These are phyloP conservation scores for Ptilodon capucinus DNA, from an alignment of 2,888 invertebrate species.

Conservation along the genomic window DNA sequence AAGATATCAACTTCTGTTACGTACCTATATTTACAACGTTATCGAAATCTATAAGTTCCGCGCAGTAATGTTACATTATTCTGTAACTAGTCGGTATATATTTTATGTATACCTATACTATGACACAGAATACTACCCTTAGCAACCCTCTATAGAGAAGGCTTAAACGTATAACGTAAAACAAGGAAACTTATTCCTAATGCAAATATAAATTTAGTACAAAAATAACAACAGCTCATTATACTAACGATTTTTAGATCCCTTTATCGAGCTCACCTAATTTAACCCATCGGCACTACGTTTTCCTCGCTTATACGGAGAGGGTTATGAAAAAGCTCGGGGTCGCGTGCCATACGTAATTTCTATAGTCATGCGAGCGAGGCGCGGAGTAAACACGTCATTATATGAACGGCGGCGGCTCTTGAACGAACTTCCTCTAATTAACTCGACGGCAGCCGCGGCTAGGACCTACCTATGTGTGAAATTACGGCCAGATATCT, in stretches of 20 bases:
- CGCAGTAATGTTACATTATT: no score
- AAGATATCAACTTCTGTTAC: no score
- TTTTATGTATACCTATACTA: no score
- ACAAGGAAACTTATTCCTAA: no score
- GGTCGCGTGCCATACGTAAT: constrained; percentile 46
- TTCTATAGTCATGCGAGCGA: constrained; percentile 41
- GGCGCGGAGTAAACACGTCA: constrained; percentile 24
- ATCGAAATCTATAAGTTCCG: no score
- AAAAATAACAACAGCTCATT: background rate
- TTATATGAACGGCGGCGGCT: constrained; percentile 29
- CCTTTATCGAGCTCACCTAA: background rate
- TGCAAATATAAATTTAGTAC: background rate
- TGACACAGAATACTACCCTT: no score
- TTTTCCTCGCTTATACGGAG: background rate
- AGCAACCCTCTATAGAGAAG: no score
- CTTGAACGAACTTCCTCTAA: constrained; percentile 40
- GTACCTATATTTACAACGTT: no score
- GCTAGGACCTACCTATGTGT: constrained; percentile 16
- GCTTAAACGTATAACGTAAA: background rate
- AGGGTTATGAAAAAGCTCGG: constrained; percentile 16
- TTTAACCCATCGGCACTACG: background rate
- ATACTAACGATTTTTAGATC: background rate
- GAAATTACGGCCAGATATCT: constrained; percentile 28
- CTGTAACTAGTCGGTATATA: no score
- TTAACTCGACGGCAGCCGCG: constrained; percentile 32